Evolutionary conservation across 2,113 vertebrate genomes (phyloP).

Genomic region (Salvelinus fontinalis): DNA sequence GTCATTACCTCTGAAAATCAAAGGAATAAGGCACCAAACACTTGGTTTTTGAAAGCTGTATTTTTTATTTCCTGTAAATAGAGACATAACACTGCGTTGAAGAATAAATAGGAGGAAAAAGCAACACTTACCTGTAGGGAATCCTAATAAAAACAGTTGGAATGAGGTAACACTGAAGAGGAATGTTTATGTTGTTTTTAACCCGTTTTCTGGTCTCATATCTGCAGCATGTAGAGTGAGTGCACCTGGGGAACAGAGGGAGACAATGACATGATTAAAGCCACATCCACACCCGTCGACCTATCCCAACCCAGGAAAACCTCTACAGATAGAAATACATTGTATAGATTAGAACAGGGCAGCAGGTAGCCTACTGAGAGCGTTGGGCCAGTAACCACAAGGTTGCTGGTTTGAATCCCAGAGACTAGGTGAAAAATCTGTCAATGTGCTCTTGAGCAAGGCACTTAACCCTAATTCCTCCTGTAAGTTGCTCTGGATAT

Average conservation of each 20-base stretch:
- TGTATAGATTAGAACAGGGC: too few species aligned
- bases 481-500: too few species aligned
- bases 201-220: slow-evolving; percentile 26
- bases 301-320: background rate
- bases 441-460: too few species aligned
- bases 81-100: background rate
- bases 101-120: background rate
- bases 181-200: background rate
- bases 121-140: background rate
- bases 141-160: background rate
- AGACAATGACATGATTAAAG: background rate
- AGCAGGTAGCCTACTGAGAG: too few species aligned
- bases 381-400: too few species aligned
- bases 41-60: too few species aligned
- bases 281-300: background rate
- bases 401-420: too few species aligned
- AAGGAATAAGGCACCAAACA: background rate
- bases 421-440: too few species aligned
- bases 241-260: slow-evolving; percentile 28
- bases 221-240: background rate
- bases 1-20: too few species aligned
- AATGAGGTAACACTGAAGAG: background rate
- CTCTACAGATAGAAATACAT: background rate
- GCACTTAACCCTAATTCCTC: too few species aligned
- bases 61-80: background rate